Evolutionary conservation across 2,113 vertebrate genomes (phyloP), one percentile per base, ranked within the genome.

Genomic region (Uria lomvia): DNA sequence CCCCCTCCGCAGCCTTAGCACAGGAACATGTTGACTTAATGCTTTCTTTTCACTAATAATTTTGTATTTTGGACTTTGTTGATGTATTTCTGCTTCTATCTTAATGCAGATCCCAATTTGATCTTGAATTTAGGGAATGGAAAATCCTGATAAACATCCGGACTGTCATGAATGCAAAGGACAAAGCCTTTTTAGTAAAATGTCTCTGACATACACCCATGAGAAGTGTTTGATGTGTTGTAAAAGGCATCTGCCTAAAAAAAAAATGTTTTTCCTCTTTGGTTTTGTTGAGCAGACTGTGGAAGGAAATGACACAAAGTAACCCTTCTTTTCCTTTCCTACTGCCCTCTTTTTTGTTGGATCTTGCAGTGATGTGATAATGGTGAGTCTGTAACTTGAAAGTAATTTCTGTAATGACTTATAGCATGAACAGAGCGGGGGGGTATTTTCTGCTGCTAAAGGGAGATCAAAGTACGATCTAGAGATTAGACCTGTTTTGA

Each of bases 121-220:
- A 88, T 90, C 65, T 87, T 88, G 56, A 95, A 86, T 88, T 79
- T 75, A 87, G 59, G 71, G 78, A 94, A 96, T 72, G 29, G 76
- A 94, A 95, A 95, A 94, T 92, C 58, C 90, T 94, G 83, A 92
- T 94, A 95, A 97, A 96, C 70, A 86, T 95, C 77, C 30, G 2
- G 76, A 56, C 81, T 94, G 58, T 80, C 26, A 6, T 59, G 88
- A 93, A 92, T 68, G 77, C 71, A 91, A 84, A 96, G 73, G 84
- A 85, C 88, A 92, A 93, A 96, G 77, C 36, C 80, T 96, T 93
- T 96, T 94, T 91, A 92, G 84, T 89, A 91, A 93, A 86, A 85
- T 73, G 47, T 50, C 90, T 90, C 60, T 85, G 85, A 82, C 83
- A 94, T 88, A 94, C 8, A 3, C 70, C 91, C 73, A 75, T 83